These are phyloP conservation scores for Rhea pennata DNA, from an alignment of 2,113 vertebrate species.

Conservation along the genomic window DNA sequence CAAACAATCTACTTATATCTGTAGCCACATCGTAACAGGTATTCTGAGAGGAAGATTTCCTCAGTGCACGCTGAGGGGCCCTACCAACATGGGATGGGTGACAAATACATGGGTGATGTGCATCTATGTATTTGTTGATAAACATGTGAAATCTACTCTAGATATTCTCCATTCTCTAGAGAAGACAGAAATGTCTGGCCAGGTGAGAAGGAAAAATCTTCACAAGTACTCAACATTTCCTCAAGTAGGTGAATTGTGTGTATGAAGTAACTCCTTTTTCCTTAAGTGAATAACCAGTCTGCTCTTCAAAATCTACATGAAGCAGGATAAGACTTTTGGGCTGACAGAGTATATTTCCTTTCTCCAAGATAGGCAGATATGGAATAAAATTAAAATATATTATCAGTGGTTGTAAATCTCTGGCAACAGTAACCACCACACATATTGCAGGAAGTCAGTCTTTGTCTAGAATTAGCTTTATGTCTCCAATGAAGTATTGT, in stretches of 20 bases:
- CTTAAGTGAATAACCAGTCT: neutral
- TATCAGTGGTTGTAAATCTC: slow-evolving; percentile 67
- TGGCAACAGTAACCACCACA: slow-evolving; percentile 8
- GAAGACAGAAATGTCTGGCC: neutral
- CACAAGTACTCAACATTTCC: neutral
- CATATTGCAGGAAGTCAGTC: slow-evolving; percentile 55
- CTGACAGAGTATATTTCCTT: slow-evolving; percentile 58
- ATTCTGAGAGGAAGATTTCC: neutral
- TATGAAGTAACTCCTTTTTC: slow-evolving; percentile 6
- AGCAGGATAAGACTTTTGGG: slow-evolving; percentile 33
- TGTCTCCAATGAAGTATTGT: slow-evolving; percentile 55
- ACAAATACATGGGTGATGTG: neutral
- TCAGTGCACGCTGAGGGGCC: neutral
- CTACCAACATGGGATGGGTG: neutral
- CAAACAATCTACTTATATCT: rapidly evolving
- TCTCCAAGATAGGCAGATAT: slow-evolving; percentile 55
- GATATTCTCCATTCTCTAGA: neutral
- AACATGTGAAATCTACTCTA: neutral
- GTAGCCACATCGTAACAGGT: neutral
- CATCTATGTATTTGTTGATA: neutral
- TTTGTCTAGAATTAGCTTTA: slow-evolving; percentile 55
- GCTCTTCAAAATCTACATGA: neutral
- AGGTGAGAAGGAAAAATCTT: neutral
- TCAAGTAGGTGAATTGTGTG: neutral
- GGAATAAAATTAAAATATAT: slow-evolving; percentile 63